Percentiles rank a stretch among this genome's conserved stretches.
Evolutionary conservation across 2,113 vertebrate genomes (phyloP).

Genomic region (Eleginops maclovinus): DNA sequence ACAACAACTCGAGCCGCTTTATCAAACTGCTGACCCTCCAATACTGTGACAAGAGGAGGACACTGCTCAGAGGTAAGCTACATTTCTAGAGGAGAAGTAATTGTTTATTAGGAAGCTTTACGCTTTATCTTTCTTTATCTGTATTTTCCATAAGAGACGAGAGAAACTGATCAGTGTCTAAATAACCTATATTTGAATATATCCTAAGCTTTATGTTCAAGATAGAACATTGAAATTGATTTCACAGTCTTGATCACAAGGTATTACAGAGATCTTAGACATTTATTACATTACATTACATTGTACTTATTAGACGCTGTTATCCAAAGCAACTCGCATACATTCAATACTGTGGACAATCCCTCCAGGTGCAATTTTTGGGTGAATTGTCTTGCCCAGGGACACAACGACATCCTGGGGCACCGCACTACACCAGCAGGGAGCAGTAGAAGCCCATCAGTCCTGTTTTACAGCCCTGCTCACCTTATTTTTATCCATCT

Average conservation of each 20-base stretch:
- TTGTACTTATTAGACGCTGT: no score
- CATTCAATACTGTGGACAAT: no score
- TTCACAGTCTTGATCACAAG: neutral
- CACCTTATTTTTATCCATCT: slow-evolving; percentile 44
- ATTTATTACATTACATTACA: no score
- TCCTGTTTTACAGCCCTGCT: slow-evolving; percentile 4
- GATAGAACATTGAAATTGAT: neutral
- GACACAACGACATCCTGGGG: no score
- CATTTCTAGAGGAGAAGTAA: neutral
- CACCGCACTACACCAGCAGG: slow-evolving; percentile 56
- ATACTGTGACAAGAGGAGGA: slow-evolving; percentile 89
- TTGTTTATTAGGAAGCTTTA: neutral
- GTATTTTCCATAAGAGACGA: neutral
- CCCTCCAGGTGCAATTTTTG: no score
- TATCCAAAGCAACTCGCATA: no score
- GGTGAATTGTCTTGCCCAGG: no score
- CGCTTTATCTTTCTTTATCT: neutral
- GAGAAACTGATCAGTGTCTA: neutral
- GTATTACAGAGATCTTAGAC: neutral
- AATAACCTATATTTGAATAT: neutral
- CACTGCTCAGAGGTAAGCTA: slow-evolving; percentile 86
- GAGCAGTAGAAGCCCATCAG: slow-evolving; percentile 52
- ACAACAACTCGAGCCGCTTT: slow-evolving; percentile 89
- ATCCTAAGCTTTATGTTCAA: neutral
- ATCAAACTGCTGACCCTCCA: slow-evolving; percentile 92